Evolutionary conservation across 2,113 vertebrate genomes (phyloP).

Genomic region (Tychaedon coryphoeus): DNA sequence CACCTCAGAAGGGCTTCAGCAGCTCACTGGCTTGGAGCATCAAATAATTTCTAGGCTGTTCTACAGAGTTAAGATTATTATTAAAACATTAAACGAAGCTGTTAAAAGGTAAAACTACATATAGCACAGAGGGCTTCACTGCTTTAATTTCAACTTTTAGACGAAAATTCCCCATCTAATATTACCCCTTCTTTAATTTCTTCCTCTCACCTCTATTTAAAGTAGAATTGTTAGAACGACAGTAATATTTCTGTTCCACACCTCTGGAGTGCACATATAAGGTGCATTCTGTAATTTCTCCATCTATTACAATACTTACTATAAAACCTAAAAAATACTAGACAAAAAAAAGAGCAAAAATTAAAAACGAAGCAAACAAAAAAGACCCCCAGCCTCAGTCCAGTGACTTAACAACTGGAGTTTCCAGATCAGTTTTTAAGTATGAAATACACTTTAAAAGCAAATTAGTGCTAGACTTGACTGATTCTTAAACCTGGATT

Average conservation of each 20-base stretch:
- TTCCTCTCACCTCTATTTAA: background rate
- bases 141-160: background rate
- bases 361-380: background rate
- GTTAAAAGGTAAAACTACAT: background rate
- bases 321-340: background rate
- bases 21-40: background rate
- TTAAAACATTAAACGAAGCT: background rate
- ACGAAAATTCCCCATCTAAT: background rate
- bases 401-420: background rate
- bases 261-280: background rate
- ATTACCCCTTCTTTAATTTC: background rate
- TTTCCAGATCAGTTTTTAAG: background rate
- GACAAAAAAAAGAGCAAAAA: background rate
- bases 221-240: background rate
- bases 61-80: background rate
- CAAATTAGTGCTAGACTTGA: background rate
- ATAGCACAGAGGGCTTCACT: background rate
- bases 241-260: background rate
- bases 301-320: background rate
- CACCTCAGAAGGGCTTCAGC: background rate
- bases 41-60: rapidly evolving
- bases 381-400: background rate
- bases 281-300: background rate
- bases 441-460: background rate
- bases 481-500: background rate